Evolutionary conservation across 1,140 invertebrate species (phyloP), one percentile per base, ranked within the genome.

Genomic region (Monomorium pharaonis): DNA sequence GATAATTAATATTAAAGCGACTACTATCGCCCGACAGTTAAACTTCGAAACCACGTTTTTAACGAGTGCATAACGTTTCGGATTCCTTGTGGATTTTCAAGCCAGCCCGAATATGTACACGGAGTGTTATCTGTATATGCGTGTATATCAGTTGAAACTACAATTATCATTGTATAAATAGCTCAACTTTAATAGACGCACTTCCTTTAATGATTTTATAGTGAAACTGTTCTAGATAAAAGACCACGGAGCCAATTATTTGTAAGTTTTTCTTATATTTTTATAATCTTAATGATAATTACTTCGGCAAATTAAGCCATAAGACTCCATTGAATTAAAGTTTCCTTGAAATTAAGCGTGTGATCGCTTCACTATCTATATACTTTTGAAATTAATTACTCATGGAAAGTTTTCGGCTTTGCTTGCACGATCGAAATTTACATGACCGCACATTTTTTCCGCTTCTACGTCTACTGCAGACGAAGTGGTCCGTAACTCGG

Each of bases 1-100:
- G 42, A 88, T 84, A 84, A 84, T 89, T 88, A 89, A 88, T 78
- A 80, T 56, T 54, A 47, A 85, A 77, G 49, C 51, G 62, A n/a
- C 18, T n/a, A 18, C 21, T 60, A 72, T 74, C 70, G 69, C n/a
- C n/a, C n/a, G 56, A 12, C 37, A 18, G 75, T 9, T 63, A n/a
- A 88, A 44, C 42, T 44, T 24, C n/a, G 67, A 62, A 37, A 47
- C 18, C 16, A 24, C n/a, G 6, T 60, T 84, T 81, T 56, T 60
- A 84, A 72, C 60, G 21, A 10, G 18, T 42, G 62, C 70, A 16
- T 54, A 6, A 21, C 21, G 24, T n/a, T 76, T 16, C n/a, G 12
- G 18, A 75, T 27, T 49, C 16, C 10, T 81, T 18, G 12, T 44
- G 3, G 3, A 3, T 30, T 6, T 74, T 9, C 5, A 9, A 37